Percentiles rank a stretch among this genome's conserved stretches.
Evolutionary conservation across 2,113 vertebrate species (phyloP).

Genomic region (Sebastes fasciatus): DNA sequence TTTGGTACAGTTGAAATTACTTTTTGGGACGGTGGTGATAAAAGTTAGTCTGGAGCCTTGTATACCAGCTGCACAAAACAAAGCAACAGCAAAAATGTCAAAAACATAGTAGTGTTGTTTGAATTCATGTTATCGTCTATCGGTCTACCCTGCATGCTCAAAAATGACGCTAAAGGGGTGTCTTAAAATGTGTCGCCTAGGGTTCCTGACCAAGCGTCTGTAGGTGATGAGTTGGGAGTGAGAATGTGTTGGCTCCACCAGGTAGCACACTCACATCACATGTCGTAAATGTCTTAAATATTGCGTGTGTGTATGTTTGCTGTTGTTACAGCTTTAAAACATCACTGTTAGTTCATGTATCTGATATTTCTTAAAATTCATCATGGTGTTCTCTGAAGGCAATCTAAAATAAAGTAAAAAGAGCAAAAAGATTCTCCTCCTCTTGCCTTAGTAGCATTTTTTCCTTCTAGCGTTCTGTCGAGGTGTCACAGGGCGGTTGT

Average conservation of each 20-base stretch:
- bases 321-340: not conserved
- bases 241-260: too few species aligned
- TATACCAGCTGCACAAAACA: too few species aligned
- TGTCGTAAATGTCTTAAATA: slow-evolving; percentile 12
- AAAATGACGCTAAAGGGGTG: too few species aligned
- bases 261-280: not conserved
- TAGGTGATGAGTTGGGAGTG: not conserved
- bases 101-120: too few species aligned
- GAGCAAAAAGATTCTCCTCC: not conserved
- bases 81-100: too few species aligned
- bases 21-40: too few species aligned
- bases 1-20: too few species aligned
- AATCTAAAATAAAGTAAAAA: slow-evolving; percentile 7
- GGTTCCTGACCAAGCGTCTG: too few species aligned
- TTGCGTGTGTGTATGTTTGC: not conserved
- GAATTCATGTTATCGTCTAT: too few species aligned
- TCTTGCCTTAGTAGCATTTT: not conserved
- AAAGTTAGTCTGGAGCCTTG: too few species aligned
- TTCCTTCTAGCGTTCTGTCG: not conserved
- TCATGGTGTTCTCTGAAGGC: not conserved
- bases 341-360: not conserved
- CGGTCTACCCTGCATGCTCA: too few species aligned
- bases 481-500: slow-evolving; percentile 25
- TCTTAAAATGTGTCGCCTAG: too few species aligned
- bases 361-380: not conserved